A percentile compares a stretch with the other conserved stretches of the same genome.
Conservation (phyloP, 2,113 vertebrate genomes). For the Pheucticus melanocephalus region DNA sequence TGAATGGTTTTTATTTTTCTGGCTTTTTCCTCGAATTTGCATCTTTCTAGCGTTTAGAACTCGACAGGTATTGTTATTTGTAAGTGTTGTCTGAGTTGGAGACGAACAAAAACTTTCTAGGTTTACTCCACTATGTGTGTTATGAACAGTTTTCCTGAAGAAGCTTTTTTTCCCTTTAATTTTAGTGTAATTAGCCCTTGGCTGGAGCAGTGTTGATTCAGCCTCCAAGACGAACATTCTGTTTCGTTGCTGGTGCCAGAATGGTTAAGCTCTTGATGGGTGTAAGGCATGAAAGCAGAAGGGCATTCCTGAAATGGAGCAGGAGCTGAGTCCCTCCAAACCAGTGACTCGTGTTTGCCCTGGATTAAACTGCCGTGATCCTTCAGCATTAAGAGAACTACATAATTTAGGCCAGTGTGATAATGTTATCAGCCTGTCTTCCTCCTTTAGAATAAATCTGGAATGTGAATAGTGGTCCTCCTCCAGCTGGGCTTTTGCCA, state of each 20-base stretch:
- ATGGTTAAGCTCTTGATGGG: not conserved
- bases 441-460: constrained; percentile 31
- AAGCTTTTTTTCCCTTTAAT: not conserved
- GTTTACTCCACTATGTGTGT: not conserved
- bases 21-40: not conserved
- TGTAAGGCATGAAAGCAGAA: not conserved
- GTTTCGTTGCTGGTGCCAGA: not conserved
- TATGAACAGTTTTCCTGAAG: not conserved
- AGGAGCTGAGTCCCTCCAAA: not conserved
- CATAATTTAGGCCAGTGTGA: not conserved
- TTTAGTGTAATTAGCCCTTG: not conserved
- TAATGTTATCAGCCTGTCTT: not conserved
- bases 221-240: not conserved
- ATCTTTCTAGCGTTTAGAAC: not conserved
- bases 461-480: not conserved
- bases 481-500: constrained; percentile 1
- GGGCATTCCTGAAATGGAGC: not conserved
- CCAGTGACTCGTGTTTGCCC: not conserved
- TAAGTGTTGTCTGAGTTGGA: not conserved
- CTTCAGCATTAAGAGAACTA: not conserved
- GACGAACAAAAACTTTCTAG: not conserved
- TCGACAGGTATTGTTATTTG: not conserved
- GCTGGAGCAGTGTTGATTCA: not conserved
- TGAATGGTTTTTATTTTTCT: not conserved
- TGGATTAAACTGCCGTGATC: not conserved